Evolutionary conservation across 1,140 invertebrate genomes (phyloP).

Genomic region (Amyelois transitella): DNA sequence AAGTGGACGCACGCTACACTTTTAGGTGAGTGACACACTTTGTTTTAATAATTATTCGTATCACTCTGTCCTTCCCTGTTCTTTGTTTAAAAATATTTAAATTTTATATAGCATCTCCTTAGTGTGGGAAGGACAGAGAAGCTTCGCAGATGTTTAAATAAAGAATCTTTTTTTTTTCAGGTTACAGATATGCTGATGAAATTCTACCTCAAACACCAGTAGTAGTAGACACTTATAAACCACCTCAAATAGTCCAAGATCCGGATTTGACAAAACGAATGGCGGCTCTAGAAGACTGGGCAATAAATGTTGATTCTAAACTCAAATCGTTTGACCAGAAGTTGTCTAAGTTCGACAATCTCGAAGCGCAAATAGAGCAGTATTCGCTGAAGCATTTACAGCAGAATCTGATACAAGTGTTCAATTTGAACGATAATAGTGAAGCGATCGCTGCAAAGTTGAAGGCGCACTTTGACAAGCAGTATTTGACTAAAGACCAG

Average conservation of each 20-base stretch:
- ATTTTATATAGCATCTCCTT: conserved; percentile 16
- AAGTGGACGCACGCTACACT: conserved; percentile 65
- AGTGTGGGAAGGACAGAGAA: conserved; percentile 68
- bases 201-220: conserved; percentile 25
- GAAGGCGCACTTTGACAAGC: conserved; percentile 48
- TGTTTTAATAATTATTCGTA: conserved; percentile 32
- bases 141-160: conserved; percentile 14
- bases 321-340: conserved; percentile 51
- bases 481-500: conserved; percentile 48
- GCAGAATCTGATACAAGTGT: conserved; percentile 52
- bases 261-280: conserved; percentile 44
- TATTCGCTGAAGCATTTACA: conserved; percentile 58
- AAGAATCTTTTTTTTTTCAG: conserved; percentile 33
- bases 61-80: conserved; percentile 69
- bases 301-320: conserved; percentile 45
- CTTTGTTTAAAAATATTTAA: conserved; percentile 8
- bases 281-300: conserved; percentile 59
- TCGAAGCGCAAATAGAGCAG: conserved; percentile 53
- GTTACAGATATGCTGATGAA: conserved; percentile 45
- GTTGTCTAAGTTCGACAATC: conserved; percentile 48
- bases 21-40: conserved; percentile 62
- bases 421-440: conserved; percentile 42
- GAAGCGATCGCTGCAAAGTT: conserved; percentile 47
- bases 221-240: conserved; percentile 38
- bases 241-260: conserved; percentile 47